These are phyloP conservation scores for Philonicus albiceps DNA, from an alignment of 2,888 invertebrate genomes.

Conservation along the genomic window DNA sequence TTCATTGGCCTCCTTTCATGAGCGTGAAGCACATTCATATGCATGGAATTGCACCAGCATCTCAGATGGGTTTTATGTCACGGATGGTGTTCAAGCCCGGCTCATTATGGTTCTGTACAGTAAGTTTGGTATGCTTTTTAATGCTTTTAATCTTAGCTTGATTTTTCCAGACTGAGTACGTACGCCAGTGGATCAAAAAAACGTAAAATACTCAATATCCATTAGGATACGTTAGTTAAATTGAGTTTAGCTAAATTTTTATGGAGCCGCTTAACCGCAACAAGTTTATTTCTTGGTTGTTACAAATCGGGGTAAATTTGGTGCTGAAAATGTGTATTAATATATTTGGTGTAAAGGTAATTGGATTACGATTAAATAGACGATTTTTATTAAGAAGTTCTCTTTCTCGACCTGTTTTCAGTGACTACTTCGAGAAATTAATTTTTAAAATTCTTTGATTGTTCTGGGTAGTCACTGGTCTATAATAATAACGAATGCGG, in stretches of 20 bases:
- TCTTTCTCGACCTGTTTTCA: too few species aligned
- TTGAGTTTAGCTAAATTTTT: not conserved
- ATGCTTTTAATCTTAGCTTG: not conserved
- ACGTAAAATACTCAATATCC: not conserved
- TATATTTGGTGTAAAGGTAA: not conserved
- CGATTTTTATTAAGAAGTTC: too few species aligned
- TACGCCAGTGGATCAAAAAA: slow-evolving; percentile 8
- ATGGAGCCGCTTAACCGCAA: not conserved
- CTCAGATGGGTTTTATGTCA: slow-evolving; percentile 74
- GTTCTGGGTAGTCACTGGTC: too few species aligned
- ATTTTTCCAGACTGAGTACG: not conserved
- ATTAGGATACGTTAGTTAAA: not conserved
- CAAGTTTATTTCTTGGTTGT: not conserved
- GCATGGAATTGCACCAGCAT: slow-evolving; percentile 82
- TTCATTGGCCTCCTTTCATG: slow-evolving; percentile 92
- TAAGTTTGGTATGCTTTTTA: slow-evolving; percentile 63
- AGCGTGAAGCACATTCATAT: slow-evolving; percentile 84
- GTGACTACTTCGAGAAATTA: too few species aligned
- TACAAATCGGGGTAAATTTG: not conserved
- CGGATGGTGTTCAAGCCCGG: slow-evolving; percentile 75
- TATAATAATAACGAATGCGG: too few species aligned
- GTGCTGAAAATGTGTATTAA: not conserved
- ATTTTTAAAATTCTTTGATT: too few species aligned
- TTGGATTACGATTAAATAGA: not conserved
- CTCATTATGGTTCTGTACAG: slow-evolving; percentile 84